A percentile compares a stretch with the other conserved stretches of the same genome.
Evolutionary conservation across 30 jellyfish, hydroid and myxozoan genomes (phyloP).

Genomic region (Chironex yamaguchii): DNA sequence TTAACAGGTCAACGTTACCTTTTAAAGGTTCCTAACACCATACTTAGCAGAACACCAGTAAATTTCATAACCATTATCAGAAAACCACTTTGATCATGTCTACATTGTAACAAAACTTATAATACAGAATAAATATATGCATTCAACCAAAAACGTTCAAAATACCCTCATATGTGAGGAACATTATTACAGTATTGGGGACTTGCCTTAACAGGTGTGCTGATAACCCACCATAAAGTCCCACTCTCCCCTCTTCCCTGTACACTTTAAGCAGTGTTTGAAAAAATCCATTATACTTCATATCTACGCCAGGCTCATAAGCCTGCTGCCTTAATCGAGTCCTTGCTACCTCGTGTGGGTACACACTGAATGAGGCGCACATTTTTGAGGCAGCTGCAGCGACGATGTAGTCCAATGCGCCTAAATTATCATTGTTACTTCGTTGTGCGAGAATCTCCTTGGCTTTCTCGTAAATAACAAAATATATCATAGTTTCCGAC

Average conservation of each 20-base stretch:
- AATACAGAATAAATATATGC: too few species aligned
- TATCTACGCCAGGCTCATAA: conserved; percentile 65
- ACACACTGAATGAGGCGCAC: conserved; percentile 84
- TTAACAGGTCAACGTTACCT: too few species aligned
- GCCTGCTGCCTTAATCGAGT: conserved; percentile 96
- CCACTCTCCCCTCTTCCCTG: conserved; percentile 90
- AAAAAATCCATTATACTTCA: conserved; percentile 84
- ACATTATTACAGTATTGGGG: conserved; percentile 95
- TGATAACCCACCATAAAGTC: conserved; percentile 97
- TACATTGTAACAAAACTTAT: too few species aligned
- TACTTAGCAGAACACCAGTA: too few species aligned
- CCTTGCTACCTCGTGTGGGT: conserved; percentile 99
- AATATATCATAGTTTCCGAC: conserved; percentile 90
- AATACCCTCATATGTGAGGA: conserved; percentile 83
- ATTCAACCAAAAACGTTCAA: conserved; percentile 68
- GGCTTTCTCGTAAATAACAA: conserved; percentile 85
- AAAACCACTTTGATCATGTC: too few species aligned
- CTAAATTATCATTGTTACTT: conserved; percentile 39
- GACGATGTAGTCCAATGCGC: conserved; percentile 63
- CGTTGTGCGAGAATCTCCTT: conserved; percentile 54
- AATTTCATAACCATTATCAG: too few species aligned
- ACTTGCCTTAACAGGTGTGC: conserved; percentile 98
- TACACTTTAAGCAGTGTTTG: conserved; percentile 88
- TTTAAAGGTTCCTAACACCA: too few species aligned
- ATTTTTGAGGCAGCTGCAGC: conserved; percentile 88